Base-by-base conservation (phyloP, 2,797 vertebrate species). In the Cetoscarus ocellatus region DNA sequence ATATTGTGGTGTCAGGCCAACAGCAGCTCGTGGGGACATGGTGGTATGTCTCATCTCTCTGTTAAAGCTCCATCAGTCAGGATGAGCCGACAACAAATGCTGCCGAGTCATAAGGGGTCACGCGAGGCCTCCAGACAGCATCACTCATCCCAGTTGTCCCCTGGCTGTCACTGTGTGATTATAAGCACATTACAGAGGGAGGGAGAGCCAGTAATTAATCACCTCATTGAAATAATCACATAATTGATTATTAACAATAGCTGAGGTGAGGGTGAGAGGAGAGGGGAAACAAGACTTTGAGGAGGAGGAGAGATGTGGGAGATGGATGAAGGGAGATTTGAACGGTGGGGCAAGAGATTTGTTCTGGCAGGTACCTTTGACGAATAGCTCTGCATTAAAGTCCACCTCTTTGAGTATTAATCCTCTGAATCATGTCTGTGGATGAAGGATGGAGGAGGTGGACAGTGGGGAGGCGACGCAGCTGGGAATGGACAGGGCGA, bases 201-300 rank as follows among this genome's bases (percentile, higher is more conserved):
- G 66, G 60, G 51, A 56, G 59, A 65, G 70, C 64, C 62, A 14
- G 75, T 86, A 90, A 94, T 94, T 89, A 93, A 93, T 90, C 72
- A 86, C 63, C 82, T 86, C 77, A 82, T 90, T 87, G 86, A 80
- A 87, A 93, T 90, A 91, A 94, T 91, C 82, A 75, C 83, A 83
- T 88, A 90, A 92, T 91, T 92, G 88, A 93, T 93, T 92, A 91
- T 92, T 88, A 94, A 84, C 80, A 84, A 90, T 84, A 90, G 62
- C 80, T 47, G 63, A 83, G 80, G 83, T 80, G 83, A 91, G 75
- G 77, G 79, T 83, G 75, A 82, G 83, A 77, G 86, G 80, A 80
- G 53, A 74, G 60, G 56, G 47, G 73, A 70, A 79, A 65, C 55
- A 47, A 82, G 78, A 82, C 67, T 74, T 64, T 79, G 62, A 80